A percentile compares a stretch with the other conserved stretches of the same genome.
Conservation (phyloP, 2,113 vertebrate species). For the Gulo gulo region DNA sequence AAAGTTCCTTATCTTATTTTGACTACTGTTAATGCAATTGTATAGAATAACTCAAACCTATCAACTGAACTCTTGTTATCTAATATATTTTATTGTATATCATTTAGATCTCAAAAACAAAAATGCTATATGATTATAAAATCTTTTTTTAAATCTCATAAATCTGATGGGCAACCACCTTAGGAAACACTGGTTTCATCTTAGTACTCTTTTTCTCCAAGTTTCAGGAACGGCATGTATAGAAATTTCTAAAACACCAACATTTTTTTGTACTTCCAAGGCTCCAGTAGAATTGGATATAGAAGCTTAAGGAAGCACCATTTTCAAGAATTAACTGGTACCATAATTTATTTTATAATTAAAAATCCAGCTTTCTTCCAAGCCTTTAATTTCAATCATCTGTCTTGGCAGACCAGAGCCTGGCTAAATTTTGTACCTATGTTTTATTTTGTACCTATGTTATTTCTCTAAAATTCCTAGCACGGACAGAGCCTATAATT, state of each 20-base stretch:
- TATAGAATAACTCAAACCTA: background rate
- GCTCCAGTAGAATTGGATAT: background rate
- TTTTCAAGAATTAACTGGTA: too few species aligned
- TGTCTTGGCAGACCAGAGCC: background rate
- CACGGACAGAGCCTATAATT: background rate
- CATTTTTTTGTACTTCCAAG: background rate
- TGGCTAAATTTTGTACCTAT: background rate
- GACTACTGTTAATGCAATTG: background rate
- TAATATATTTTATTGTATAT: background rate
- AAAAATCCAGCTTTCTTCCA: background rate
- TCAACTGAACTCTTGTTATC: background rate
- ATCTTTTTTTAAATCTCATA: background rate
- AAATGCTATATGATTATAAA: background rate
- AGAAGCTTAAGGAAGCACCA: too few species aligned
- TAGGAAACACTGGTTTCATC: background rate
- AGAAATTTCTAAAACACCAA: background rate
- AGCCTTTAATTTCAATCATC: constrained; percentile 32
- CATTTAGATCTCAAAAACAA: constrained; percentile 10
- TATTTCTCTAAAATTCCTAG: constrained; percentile 28
- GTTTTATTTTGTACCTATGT: background rate
- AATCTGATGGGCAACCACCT: background rate
- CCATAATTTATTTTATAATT: too few species aligned
- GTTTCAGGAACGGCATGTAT: background rate
- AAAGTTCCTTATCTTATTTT: background rate
- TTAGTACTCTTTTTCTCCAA: background rate